Evolutionary conservation across 2,113 vertebrate genomes (phyloP).

Genomic region (Dromiciops gliroides): DNA sequence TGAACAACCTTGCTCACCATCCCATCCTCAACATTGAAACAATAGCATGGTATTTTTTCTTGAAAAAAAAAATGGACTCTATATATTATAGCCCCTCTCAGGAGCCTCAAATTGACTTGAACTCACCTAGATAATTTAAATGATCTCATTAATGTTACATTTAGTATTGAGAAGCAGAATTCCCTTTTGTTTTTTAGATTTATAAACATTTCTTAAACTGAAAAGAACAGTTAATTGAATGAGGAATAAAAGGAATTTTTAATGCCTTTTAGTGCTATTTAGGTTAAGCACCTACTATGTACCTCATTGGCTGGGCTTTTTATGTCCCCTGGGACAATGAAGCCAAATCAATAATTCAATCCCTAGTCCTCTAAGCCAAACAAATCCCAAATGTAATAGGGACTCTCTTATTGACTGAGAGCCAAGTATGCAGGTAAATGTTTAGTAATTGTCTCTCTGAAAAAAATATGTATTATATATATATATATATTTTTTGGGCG

Average conservation of each 20-base stretch:
- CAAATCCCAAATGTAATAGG: too few relatives aligned
- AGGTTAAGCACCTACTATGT: too few relatives aligned
- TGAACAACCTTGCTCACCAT: neutral
- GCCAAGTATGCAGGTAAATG: too few relatives aligned
- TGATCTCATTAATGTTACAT: constrained; percentile 16
- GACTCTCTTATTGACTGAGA: too few relatives aligned
- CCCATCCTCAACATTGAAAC: neutral
- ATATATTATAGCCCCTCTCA: neutral
- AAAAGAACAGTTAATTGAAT: constrained; percentile 61
- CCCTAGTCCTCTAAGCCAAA: too few relatives aligned
- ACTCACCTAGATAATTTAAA: neutral
- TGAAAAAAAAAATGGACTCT: neutral
- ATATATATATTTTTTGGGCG: too few relatives aligned
- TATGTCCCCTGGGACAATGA: too few relatives aligned
- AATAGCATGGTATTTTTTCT: neutral
- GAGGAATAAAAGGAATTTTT: constrained; percentile 50
- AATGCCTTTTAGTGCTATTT: too few relatives aligned
- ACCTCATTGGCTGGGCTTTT: too few relatives aligned
- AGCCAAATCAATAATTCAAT: too few relatives aligned
- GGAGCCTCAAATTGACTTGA: neutral
- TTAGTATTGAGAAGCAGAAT: constrained; percentile 20
- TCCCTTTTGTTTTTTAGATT: constrained; percentile 49
- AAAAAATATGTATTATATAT: too few relatives aligned
- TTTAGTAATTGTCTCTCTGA: too few relatives aligned
- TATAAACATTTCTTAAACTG: constrained; percentile 21